Evolutionary conservation across 2,888 invertebrate genomes (phyloP), one percentile per base, ranked within the genome.

Genomic region (Cactoblastis cactorum): DNA sequence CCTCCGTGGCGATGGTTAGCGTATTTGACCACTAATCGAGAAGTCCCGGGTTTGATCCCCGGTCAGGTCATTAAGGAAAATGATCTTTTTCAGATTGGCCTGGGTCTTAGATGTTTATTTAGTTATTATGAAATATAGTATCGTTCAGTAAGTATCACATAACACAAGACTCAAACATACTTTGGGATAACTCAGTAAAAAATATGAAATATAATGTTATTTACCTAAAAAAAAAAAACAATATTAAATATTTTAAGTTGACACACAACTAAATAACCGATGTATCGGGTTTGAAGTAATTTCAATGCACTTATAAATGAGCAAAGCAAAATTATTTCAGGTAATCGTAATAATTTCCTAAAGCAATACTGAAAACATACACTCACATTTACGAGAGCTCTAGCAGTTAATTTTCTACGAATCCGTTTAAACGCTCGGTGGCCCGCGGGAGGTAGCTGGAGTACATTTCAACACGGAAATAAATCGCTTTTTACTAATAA

Each of bases 371-470:
- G 38, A 38, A 46, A 52, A 50, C 50, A 32, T 47, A 41, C 22
- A 45, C 49, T 51, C 47, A 49, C 39, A 33, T 50, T 52, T 54
- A 50, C 28, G 52, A 54, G 54, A 15, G 52, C 49, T 38, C 54
- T 50, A 19, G 24, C 19, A 51, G 53, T 53, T 53, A 46, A 53
- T 53, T 49, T 49, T 51, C 53, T 41, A 38, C 51, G 19, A 39
- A 35, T 34, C 47, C 35, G 35, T 48, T 51, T 51, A 19, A 53
- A 49, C 46, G 22, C 35, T 50, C 28, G 9, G 28, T 1, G 8
- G 3, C 43, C 8, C 50, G 24, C 12, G 17, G 18, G 32, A 49
- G 24, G 28, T 48, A 49, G n/a, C 43, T 49, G 11, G 22, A 50
- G 34, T 43, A 34, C 24, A 14, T 49, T 49, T 37, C 28, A 45